A percentile compares a stretch with the other conserved stretches of the same genome.
These are phyloP conservation scores for Paragorgia papillata DNA, from an alignment of 92 coral and sea anemone species.

Conservation along the genomic window DNA sequence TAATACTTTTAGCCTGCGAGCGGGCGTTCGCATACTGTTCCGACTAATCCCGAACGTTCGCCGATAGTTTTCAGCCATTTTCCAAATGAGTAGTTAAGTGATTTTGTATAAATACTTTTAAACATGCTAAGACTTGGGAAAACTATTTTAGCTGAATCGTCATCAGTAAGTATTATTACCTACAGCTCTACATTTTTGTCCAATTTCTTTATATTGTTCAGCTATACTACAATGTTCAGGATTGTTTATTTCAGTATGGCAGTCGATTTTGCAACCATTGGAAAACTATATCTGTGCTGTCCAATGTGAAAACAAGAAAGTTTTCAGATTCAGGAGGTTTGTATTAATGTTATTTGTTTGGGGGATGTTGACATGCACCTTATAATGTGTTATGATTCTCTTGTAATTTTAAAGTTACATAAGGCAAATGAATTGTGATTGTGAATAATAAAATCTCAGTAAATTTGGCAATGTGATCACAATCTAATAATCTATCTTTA, in stretches of 20 bases:
- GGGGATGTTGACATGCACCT: not conserved
- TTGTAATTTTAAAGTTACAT: too few species aligned
- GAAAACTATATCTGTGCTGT: conserved; percentile 32
- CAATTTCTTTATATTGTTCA: too few species aligned
- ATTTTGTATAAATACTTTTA: not conserved
- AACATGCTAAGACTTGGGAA: conserved; percentile 12
- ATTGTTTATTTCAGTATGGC: conserved; percentile 9
- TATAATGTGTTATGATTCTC: too few species aligned
- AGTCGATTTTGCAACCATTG: conserved; percentile 27
- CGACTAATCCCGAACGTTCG: not conserved
- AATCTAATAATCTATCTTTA: too few species aligned
- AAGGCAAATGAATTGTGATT: too few species aligned
- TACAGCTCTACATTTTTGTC: not conserved
- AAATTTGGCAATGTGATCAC: too few species aligned
- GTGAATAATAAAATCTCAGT: too few species aligned
- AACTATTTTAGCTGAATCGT: conserved; percentile 9
- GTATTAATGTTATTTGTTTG: not conserved
- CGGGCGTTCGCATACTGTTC: too few species aligned
- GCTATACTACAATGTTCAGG: too few species aligned
- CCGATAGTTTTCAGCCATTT: not conserved
- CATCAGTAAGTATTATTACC: conserved; percentile 6
- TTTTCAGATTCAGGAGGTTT: conserved; percentile 39
- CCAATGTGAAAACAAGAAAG: conserved; percentile 9
- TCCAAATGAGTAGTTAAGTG: not conserved
- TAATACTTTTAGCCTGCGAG: too few species aligned